Evolutionary conservation across 2,888 invertebrate genomes (phyloP).

Genomic region (Rotaria magnacalcarata): DNA sequence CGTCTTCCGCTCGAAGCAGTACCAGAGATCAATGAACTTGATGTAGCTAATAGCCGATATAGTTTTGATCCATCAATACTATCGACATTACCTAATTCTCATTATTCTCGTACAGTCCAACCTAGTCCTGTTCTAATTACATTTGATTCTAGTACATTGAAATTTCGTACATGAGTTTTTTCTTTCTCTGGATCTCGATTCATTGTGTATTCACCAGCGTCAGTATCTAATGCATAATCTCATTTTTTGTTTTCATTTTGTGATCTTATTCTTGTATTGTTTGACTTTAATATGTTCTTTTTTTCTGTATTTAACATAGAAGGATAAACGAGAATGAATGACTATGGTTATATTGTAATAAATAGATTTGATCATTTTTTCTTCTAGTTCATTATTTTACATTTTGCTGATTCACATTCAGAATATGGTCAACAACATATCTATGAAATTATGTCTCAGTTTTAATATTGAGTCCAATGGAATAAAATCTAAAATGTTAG

Average conservation of each 20-base stretch:
- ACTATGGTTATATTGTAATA: background rate
- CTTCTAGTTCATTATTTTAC: too few relatives aligned
- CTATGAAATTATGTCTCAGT: too few relatives aligned
- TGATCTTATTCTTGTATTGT: background rate
- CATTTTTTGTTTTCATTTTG: background rate
- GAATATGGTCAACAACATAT: too few relatives aligned
- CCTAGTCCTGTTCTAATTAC: slow-evolving; percentile 32
- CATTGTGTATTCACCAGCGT: background rate
- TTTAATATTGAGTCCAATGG: too few relatives aligned
- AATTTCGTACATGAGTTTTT: background rate
- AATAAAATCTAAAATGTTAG: too few relatives aligned
- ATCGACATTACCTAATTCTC: background rate
- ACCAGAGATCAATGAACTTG: background rate
- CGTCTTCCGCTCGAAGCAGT: slow-evolving; percentile 30
- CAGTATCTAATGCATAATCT: background rate
- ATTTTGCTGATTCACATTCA: too few relatives aligned
- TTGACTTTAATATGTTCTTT: background rate
- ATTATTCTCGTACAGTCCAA: background rate
- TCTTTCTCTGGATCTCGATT: background rate
- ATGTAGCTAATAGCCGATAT: background rate
- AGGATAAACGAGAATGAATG: background rate
- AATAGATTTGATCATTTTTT: background rate
- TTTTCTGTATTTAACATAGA: background rate
- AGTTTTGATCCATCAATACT: background rate
- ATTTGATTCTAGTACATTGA: slow-evolving; percentile 28